Evolutionary conservation across 2,113 vertebrate genomes (phyloP).

Genomic region (Erpornis zantholeuca): DNA sequence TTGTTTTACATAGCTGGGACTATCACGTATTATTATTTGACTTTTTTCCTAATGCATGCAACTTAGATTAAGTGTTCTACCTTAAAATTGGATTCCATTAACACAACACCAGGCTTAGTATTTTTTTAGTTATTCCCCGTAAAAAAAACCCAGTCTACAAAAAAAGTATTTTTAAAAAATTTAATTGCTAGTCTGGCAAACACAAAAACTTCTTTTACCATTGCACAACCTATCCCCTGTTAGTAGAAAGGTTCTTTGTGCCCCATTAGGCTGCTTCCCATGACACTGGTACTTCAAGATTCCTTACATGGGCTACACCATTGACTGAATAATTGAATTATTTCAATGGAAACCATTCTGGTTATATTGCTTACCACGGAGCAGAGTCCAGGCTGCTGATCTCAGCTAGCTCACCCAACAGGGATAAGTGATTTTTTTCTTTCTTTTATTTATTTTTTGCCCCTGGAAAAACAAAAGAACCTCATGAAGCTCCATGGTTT

Average conservation of each 20-base stretch:
- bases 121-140: background rate
- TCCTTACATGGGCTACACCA: background rate
- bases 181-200: background rate
- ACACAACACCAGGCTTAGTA: background rate
- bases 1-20: background rate
- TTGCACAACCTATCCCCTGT: background rate
- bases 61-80: background rate
- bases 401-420: background rate
- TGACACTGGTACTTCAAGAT: background rate
- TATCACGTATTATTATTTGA: background rate
- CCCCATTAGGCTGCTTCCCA: background rate
- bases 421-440: background rate
- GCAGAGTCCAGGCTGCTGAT: background rate
- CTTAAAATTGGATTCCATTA: background rate
- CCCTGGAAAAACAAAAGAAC: background rate
- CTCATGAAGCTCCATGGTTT: background rate
- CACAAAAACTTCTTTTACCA: background rate
- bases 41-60: background rate
- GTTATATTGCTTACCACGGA: background rate
- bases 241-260: background rate
- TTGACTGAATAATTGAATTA: too few species aligned
- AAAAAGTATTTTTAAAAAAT: background rate
- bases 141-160: background rate
- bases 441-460: fast-evolving
- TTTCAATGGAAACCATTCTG: background rate